Base-by-base conservation (phyloP, 2,888 invertebrate species). In the Drosophila recens region DNA sequence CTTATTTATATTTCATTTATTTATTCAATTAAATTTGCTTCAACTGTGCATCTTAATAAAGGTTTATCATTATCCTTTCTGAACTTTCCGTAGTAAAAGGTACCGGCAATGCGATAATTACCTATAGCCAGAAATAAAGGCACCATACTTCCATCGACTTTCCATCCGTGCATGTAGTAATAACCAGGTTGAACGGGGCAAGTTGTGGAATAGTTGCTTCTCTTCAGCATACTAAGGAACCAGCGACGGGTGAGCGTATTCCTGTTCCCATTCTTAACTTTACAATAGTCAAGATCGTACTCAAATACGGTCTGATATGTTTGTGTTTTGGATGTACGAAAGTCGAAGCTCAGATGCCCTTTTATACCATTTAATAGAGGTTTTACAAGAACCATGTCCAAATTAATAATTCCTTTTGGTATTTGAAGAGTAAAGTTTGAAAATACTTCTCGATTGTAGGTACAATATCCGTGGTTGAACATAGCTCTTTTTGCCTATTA, bases 81-180 rank as follows among this genome's bases (percentile, higher is more conserved):
- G n/a, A 30, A 46, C 38, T 63, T 63, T 13, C 56, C 62, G 38
- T 36, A 62, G 17, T 62, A 54, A 6, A 62, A 38, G 4, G n/a
- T 20, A 1, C 45, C 45, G 2, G 9, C n/a, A 3, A 54, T 33
- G 3, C 53, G 62, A 20, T 62, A 62, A 0, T 62, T 30, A 10
- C 62, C 54, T 4, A 54, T 30, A 4, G 36, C 27, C 3, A 62
- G n/a, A 30, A 62, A 62, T 4, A 46, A n/a, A 0, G 38, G 46
- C 5, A 62, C 13, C 36, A 62, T 6, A 30, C 54, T 38, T 30
- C 54, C 53, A 2, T 62, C 36, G 6, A 3, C 2, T 36, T 13
- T 45, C 62, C 62, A 62, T 6, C 53, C 62, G 4, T 36, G 2
- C 36, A 62, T 13, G 27, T 62, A 62, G 34, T 38, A 36, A 9